These are phyloP conservation scores for Platycheirus albimanus DNA, from an alignment of 2,888 invertebrate genomes.

Conservation along the genomic window DNA sequence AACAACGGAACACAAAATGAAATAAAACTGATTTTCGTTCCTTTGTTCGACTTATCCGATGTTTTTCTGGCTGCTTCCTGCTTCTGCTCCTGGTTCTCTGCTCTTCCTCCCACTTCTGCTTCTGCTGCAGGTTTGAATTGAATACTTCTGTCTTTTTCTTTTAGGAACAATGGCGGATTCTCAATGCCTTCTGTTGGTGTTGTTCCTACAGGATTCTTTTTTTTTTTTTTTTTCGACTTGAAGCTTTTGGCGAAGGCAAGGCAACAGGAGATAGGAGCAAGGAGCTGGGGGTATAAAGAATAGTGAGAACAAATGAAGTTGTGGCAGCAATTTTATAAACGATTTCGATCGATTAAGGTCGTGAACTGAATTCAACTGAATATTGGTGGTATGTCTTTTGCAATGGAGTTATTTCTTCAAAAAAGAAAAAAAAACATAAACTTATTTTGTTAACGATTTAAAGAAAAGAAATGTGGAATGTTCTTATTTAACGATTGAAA, in stretches of 20 bases:
- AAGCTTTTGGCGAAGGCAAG: background rate
- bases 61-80: background rate
- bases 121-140: constrained; percentile 6
- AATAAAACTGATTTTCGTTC: constrained; percentile 50
- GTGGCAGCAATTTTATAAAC: constrained; percentile 54
- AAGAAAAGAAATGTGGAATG: too few relatives aligned
- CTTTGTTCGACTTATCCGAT: constrained; percentile 54
- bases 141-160: constrained; percentile 31
- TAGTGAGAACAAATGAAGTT: constrained; percentile 57
- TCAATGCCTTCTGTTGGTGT: constrained; percentile 12
- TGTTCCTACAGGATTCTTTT: too few relatives aligned
- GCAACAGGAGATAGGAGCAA: background rate
- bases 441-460: too few relatives aligned
- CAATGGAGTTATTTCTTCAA: constrained; percentile 22
- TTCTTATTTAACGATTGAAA: too few relatives aligned
- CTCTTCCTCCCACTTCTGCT: too few relatives aligned
- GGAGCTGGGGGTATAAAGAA: background rate
- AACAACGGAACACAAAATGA: constrained; percentile 31
- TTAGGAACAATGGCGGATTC: background rate
- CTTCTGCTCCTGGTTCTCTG: background rate
- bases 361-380: constrained; percentile 28
- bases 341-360: constrained; percentile 66
- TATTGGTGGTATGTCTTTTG: background rate
- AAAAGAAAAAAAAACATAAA: too few relatives aligned
- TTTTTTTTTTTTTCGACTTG: background rate